Base-by-base conservation (phyloP, 2,888 invertebrate genomes). In the Hetaerina titia region DNA sequence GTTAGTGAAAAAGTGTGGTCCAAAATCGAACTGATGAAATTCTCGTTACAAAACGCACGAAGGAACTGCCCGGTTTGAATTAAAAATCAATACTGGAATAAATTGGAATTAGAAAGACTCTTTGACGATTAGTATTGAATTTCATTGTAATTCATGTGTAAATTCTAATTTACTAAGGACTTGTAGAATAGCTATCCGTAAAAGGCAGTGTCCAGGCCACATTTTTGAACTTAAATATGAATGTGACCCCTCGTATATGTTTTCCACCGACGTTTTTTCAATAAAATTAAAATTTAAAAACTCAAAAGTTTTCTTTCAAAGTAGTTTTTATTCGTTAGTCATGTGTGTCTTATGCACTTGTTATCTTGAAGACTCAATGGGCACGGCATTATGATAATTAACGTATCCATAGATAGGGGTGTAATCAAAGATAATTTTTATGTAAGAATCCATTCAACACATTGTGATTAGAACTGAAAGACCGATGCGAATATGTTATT, bases 191-290 rank as follows among this genome's bases (percentile, higher is more conserved):
- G 5, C 81, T 31, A 13, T 81, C 31, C 9, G 31, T 2, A 81
- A 81, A 81, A 81, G 81, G 81, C 81, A 81, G 81, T 81, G 81
- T 81, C 25, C 81, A 81, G 31, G 81, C 13, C 81, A 25, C 25
- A 45, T 31, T 25, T 81, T 31, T 31, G 13, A 31, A 5, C 31
- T 31, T 0, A 81, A 81, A 81, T 25, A 4, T 9, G 45, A 31
- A 31, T 22, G n/a, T 31, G 74, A 13, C 31, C 81, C 7, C 31
- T 15, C 13, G 2, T 81, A 25, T 45, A 4, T 22, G 31, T 15
- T 31, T 7, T 9, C n/a, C 81, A 22, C 81, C 9, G 69, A 31
- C 25, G 69, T 81, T 5, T 31, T 25, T 5, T 31, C 13, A 1
- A 31, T 25, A 25, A 2, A 81, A 31, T 81, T 31, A 2, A 81